Evolutionary conservation across 2,113 vertebrate species (phyloP).

Genomic region (Galbula dea): DNA sequence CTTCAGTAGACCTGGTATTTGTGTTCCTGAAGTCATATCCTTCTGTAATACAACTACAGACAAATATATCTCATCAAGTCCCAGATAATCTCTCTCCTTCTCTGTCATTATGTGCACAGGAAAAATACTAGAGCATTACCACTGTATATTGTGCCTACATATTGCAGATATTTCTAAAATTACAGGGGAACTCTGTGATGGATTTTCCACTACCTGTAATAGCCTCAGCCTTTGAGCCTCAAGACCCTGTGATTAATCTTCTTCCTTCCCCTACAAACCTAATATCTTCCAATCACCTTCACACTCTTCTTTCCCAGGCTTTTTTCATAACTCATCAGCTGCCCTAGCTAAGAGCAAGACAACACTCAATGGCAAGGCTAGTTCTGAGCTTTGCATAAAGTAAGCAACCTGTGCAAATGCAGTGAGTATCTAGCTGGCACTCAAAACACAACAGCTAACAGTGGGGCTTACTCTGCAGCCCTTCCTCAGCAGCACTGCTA

Average conservation of each 20-base stretch:
- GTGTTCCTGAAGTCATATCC: neutral
- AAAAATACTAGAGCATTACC: neutral
- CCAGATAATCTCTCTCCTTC: neutral
- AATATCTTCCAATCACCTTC: neutral
- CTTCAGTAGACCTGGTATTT: neutral
- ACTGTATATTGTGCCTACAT: neutral
- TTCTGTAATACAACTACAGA: neutral
- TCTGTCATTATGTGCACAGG: neutral
- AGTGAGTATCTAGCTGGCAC: rapidly evolving
- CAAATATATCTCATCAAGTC: neutral
- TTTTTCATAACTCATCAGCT: neutral
- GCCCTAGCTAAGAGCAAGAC: neutral
- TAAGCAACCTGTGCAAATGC: neutral
- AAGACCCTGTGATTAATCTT: neutral
- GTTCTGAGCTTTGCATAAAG: neutral
- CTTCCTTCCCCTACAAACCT: neutral
- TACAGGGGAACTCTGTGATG: neutral
- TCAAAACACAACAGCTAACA: neutral
- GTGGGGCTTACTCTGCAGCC: neutral
- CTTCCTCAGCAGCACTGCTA: neutral
- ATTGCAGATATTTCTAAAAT: neutral
- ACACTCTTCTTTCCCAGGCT: neutral
- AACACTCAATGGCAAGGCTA: neutral
- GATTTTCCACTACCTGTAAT: neutral
- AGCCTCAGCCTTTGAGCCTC: neutral